Evolutionary conservation across 2,113 vertebrate genomes (phyloP).

Genomic region (Potamarius usumacintae): DNA sequence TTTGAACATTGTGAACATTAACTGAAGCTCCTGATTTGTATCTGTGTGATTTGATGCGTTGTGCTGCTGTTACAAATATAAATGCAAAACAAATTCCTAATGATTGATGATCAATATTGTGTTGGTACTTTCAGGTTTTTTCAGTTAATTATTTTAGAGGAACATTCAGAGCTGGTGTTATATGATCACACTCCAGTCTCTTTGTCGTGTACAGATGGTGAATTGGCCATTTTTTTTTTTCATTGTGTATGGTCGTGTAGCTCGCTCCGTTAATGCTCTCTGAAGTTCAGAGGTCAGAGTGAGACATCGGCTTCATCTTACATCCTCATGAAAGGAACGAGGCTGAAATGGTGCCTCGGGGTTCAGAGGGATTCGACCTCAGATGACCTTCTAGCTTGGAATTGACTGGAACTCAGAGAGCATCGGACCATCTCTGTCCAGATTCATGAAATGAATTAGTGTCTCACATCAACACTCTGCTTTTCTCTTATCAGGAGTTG

Average conservation of each 20-base stretch:
- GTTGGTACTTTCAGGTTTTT: not conserved
- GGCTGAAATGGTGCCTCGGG: not conserved
- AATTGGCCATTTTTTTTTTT: not conserved
- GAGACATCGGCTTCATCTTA: not conserved
- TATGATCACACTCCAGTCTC: not conserved
- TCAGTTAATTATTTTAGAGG: not conserved
- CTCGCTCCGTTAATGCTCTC: not conserved
- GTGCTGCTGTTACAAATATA: no score
- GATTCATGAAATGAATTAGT: not conserved
- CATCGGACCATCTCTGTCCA: not conserved
- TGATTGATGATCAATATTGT: no score
- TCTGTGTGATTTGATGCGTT: no score
- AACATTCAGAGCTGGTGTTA: not conserved
- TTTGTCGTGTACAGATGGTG: not conserved
- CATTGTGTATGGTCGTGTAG: not conserved
- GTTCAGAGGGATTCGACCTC: not conserved
- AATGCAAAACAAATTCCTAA: no score
- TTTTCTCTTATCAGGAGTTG: not conserved
- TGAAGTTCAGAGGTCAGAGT: slow-evolving; percentile 17
- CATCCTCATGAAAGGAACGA: not conserved
- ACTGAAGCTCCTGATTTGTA: no score
- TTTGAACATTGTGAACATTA: no score
- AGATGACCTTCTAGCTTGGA: not conserved
- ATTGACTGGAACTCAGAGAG: not conserved
- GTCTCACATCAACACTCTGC: not conserved